Evolutionary conservation across 30 jellyfish, hydroid and myxozoan species (phyloP).

Genomic region (Mastigias papua): DNA sequence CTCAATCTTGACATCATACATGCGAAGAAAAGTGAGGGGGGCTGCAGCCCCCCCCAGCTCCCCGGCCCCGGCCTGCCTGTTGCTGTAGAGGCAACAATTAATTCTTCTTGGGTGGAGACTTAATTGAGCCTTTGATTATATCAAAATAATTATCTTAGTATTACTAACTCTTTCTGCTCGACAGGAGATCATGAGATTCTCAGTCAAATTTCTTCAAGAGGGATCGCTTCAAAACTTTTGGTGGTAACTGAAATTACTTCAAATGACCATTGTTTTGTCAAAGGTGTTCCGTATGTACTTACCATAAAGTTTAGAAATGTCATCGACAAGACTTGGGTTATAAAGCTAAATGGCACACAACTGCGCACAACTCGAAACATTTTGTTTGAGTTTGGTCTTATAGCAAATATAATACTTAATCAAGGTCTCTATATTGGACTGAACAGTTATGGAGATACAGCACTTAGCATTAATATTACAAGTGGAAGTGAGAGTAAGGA

Average conservation of each 20-base stretch:
- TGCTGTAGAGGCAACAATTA: no score
- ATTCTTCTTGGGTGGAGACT: no score
- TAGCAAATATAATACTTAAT: slow-evolving; percentile 5
- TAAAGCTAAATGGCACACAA: not conserved
- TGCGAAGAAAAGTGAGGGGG: no score
- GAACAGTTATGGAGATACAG: slow-evolving; percentile 20
- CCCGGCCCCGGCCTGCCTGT: no score
- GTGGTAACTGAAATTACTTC: not conserved
- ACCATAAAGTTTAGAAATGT: slow-evolving; percentile 11
- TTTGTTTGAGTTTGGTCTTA: slow-evolving; percentile 14
- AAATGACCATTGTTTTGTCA: slow-evolving; percentile 9
- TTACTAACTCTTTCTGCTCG: no score
- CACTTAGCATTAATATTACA: slow-evolving; percentile 8
- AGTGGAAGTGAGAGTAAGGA: not conserved
- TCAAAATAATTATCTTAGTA: no score
- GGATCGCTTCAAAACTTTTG: not conserved
- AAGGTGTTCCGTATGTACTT: slow-evolving; percentile 12
- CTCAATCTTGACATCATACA: no score
- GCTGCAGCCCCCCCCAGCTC: no score
- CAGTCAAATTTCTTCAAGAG: no score
- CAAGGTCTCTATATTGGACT: slow-evolving; percentile 9
- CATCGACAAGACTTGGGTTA: slow-evolving; percentile 24
- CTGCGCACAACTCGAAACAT: not conserved
- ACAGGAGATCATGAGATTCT: no score
- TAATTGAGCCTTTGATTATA: no score